These are phyloP conservation scores for Oncopodura yosiiana DNA, from an alignment of 1,140 invertebrate genomes.

Conservation along the genomic window DNA sequence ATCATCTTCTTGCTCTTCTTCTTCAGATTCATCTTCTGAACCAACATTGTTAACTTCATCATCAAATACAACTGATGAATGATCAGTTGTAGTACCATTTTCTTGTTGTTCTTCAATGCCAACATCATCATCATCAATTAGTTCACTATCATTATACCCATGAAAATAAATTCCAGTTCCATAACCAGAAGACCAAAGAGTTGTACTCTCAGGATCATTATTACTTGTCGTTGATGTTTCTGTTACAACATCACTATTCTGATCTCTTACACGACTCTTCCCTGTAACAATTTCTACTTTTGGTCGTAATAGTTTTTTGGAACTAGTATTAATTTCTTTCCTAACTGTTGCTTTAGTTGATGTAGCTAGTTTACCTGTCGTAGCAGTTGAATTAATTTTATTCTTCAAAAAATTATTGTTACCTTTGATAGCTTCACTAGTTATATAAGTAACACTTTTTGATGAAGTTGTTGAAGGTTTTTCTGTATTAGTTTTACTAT, in stretches of 20 bases:
- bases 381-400: no score
- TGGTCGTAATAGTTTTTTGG: no score
- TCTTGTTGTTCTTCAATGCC: neutral
- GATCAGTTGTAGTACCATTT: neutral
- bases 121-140: no score
- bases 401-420: no score
- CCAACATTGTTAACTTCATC: conserved; percentile 21
- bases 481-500: no score
- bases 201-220: no score
- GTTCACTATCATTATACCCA: neutral
- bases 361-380: no score
- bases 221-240: neutral
- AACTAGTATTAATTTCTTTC: no score
- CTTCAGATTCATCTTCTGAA: conserved; percentile 3
- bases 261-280: conserved; percentile 1
- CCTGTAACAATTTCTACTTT: neutral
- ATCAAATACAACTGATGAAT: conserved; percentile 12
- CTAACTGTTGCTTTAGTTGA: no score
- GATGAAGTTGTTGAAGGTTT: no score
- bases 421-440: no score
- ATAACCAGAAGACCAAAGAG: neutral
- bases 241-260: neutral
- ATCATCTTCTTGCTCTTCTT: neutral
- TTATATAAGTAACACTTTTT: no score
- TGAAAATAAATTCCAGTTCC: neutral